Evolutionary conservation across 2,888 invertebrate species (phyloP).

Genomic region (Hemistola chrysoprasaria): DNA sequence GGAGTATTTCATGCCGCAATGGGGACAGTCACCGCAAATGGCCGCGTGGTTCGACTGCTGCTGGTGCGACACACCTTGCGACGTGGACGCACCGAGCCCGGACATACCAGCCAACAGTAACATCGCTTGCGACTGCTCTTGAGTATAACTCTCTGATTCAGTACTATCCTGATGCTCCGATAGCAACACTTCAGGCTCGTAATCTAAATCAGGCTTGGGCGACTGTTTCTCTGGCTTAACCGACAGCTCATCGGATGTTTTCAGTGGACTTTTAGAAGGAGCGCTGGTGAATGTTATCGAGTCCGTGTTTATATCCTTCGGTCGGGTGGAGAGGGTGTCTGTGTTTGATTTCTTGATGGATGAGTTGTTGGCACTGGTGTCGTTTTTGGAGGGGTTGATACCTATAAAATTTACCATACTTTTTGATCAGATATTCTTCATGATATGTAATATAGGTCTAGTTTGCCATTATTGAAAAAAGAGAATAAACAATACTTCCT

Average conservation of each 20-base stretch:
- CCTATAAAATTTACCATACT: slow-evolving; percentile 43
- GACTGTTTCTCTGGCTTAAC: slow-evolving; percentile 73
- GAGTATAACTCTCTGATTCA: slow-evolving; percentile 60
- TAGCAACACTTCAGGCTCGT: slow-evolving; percentile 73
- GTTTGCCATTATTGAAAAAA: no score
- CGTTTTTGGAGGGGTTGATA: slow-evolving; percentile 73
- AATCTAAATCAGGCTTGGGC: slow-evolving; percentile 70
- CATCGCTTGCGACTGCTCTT: slow-evolving; percentile 68
- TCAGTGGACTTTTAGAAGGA: slow-evolving; percentile 61
- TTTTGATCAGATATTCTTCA: no score
- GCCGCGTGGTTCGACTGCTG: slow-evolving; percentile 75
- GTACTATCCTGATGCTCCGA: slow-evolving; percentile 71
- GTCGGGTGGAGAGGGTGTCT: slow-evolving; percentile 51
- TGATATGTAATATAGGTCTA: no score
- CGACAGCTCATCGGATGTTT: slow-evolving; percentile 53
- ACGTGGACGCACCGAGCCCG: slow-evolving; percentile 63
- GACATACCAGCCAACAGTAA: slow-evolving; percentile 69
- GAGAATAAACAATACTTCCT: no score
- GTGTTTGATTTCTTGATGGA: slow-evolving; percentile 59
- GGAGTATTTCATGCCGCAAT: slow-evolving; percentile 86
- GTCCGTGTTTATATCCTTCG: slow-evolving; percentile 61
- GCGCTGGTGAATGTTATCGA: slow-evolving; percentile 47
- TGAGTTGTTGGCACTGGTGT: slow-evolving; percentile 55
- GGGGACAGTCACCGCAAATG: slow-evolving; percentile 85
- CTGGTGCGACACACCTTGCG: slow-evolving; percentile 62